A percentile compares a stretch with the other conserved stretches of the same genome.
phyloP scores from a whole-genome alignment of 2,113 vertebrate species.

The Gopherus evgoodei region DNA sequence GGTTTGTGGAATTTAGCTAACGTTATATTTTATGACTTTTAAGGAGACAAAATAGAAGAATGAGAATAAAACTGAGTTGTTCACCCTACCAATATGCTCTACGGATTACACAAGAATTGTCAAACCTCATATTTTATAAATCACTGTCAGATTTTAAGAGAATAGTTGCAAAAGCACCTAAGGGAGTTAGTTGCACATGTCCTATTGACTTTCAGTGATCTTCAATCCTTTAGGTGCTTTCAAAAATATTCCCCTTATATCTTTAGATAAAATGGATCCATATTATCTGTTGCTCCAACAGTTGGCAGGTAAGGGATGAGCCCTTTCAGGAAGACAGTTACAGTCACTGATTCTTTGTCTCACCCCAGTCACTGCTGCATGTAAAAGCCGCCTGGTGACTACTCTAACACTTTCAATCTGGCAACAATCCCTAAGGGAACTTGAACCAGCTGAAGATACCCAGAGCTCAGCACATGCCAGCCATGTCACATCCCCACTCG shows the following conservation, averaged over 20 bases:
- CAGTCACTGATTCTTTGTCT: not conserved
- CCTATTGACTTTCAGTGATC: not conserved
- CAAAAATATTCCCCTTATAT: not conserved
- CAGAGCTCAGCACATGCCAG: too few relatives aligned
- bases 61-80: constrained; percentile 64
- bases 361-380: not conserved
- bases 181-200: not conserved
- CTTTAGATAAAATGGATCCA: not conserved
- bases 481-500: too few relatives aligned
- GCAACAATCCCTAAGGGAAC: too few relatives aligned
- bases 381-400: too few relatives aligned
- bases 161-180: not conserved
- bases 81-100: constrained; percentile 44
- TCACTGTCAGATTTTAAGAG: not conserved
- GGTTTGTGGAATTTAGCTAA: constrained; percentile 38
- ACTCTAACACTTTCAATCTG: too few relatives aligned
- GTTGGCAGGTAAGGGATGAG: not conserved
- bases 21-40: constrained; percentile 64
- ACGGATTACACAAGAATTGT: constrained; percentile 58
- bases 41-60: constrained; percentile 64
- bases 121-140: constrained; percentile 17
- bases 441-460: too few relatives aligned
- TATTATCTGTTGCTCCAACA: not conserved
- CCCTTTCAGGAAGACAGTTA: not conserved
- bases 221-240: not conserved